phyloP scores from a whole-genome alignment of 2,888 invertebrate genomes.

The Drosophila quinaria region DNA sequence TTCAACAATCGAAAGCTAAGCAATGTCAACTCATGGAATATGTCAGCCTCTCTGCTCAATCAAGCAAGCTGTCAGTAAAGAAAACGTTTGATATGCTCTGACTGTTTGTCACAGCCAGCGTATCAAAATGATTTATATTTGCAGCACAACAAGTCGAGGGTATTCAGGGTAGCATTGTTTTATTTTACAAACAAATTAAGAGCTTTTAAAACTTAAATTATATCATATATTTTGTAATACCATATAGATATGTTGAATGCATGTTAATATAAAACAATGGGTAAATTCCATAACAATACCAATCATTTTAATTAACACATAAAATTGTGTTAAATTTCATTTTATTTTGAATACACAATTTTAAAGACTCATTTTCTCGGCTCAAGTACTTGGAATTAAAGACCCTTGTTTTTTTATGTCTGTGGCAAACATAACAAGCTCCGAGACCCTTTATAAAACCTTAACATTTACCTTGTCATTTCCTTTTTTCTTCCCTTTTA shows the following conservation, averaged over 20 bases:
- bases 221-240: not conserved
- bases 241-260: not conserved
- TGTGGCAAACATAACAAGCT: not conserved
- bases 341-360: not conserved
- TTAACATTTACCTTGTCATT: conserved; percentile 15
- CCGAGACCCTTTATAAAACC: not conserved
- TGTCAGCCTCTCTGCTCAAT: conserved; percentile 29
- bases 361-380: not conserved
- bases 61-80: conserved; percentile 44
- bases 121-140: conserved; percentile 3
- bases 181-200: not conserved
- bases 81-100: conserved; percentile 38
- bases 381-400: not conserved
- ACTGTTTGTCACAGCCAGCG: conserved; percentile 15
- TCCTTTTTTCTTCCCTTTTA: not conserved
- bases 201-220: not conserved
- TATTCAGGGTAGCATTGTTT: not conserved
- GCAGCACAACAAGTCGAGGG: not conserved
- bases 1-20: conserved; percentile 6
- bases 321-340: not conserved
- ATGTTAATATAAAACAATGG: not conserved
- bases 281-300: no score
- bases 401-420: not conserved
- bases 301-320: no score
- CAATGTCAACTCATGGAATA: conserved; percentile 14